Base-by-base conservation (phyloP, 2,797 vertebrate species). In the Tympanoctomys barrerae region DNA sequence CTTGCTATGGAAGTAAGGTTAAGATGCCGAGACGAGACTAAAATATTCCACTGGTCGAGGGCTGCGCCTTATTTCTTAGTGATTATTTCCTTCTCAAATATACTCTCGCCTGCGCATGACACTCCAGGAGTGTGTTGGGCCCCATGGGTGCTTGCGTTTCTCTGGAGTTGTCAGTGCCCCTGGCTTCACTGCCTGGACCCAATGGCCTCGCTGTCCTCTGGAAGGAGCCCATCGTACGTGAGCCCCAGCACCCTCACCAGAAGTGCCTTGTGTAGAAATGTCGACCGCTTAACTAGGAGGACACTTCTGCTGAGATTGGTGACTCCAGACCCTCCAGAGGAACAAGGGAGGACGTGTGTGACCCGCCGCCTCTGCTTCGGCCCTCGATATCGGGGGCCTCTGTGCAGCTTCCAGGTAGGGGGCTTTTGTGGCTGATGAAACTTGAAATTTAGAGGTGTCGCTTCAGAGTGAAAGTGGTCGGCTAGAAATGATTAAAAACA, bases 241-340 rank as follows among this genome's bases (percentile, higher is more conserved):
- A 84, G 98, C 97, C 98, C 96, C 61, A 90, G 84, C 96, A 95
- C 97, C 97, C 95, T 98, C 97, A 95, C 97, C 97, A 96, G 90
- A 94, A 98, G 96, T 89, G 96, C 95, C 96, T 98, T 98, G 97
- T 95, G 98, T 97, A 97, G 96, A 98, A 97, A 97, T 88, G 94
- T 92, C 78, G 57, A 90, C 98, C 97, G 97, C 96, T 98, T 97
- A 98, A 98, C 98, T 97, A 98, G 97, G 96, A 97, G 89, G 79
- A 73, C 64, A 24, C 96, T 97, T 93, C 87, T 98, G 98, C 98
- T 97, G 97, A 96, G 88, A 91, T 97, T 97, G 98, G 98, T 97
- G 98, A 14, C 97, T 97, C 80, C 90, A 82, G 95, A 96, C 91
- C 73, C 75, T 87, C 10, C 36, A 3, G 14, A 7, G 4, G 87